phyloP scores from a whole-genome alignment of 1,140 invertebrate species.

The Drosophila kepulauana region DNA sequence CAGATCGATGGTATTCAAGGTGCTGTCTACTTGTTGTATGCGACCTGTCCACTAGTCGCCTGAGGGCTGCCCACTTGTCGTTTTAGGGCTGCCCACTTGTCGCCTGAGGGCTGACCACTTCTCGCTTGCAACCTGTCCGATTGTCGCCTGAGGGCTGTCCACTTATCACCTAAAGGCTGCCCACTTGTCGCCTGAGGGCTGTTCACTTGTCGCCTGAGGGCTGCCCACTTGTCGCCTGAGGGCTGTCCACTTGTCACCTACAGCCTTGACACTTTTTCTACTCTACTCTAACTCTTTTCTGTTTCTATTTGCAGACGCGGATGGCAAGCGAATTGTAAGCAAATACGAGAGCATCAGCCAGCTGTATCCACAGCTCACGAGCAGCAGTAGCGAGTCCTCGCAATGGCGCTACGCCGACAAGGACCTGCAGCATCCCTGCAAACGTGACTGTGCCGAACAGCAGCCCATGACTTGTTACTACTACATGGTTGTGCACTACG shows the following conservation, averaged over 20 bases:
- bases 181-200: conserved; percentile 53
- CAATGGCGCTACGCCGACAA: conserved; percentile 71
- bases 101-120: neutral
- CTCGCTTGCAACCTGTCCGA: neutral
- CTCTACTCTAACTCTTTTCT: neutral
- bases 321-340: conserved; percentile 67
- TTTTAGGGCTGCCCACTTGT: too few species aligned
- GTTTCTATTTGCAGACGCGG: conserved; percentile 51
- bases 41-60: too few species aligned
- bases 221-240: too few species aligned
- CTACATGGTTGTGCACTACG: conserved; percentile 80
- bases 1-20: conserved; percentile 75
- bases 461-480: conserved; percentile 81
- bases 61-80: too few species aligned
- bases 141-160: neutral
- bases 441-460: conserved; percentile 64
- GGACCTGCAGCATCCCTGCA: conserved; percentile 70
- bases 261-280: too few species aligned
- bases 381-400: conserved; percentile 49
- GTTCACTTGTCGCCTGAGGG: too few species aligned
- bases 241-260: too few species aligned
- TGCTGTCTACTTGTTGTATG: conserved; percentile 22
- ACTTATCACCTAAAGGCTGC: conserved; percentile 2
- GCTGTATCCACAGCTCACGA: conserved; percentile 65
- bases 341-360: conserved; percentile 72